Evolutionary conservation across 1,140 invertebrate genomes (phyloP), one percentile per base, ranked within the genome.

Genomic region (Temnothorax nylanderi): DNA sequence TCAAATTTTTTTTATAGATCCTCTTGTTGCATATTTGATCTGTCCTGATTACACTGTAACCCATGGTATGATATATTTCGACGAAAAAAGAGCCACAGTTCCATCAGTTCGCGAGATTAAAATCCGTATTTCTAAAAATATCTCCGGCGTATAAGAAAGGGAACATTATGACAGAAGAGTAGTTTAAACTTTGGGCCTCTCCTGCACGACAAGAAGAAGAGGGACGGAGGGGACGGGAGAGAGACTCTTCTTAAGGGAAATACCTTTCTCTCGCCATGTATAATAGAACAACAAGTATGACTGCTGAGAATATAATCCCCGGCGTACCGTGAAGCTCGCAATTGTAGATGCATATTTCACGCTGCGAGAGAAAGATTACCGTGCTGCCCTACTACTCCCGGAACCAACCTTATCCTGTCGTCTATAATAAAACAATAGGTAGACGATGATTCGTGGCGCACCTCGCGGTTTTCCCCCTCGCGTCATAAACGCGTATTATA

Each of bases 251-350:
- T 75, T 75, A 75, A n/a, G 69, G 69, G 54, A 84, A 84, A 84
- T 84, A 84, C 69, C 80, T 74, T 84, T 84, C 80, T 75, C 80
- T 75, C 37, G 54, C 54, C 80, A 84, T 84, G 69, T 74, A 84
- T 84, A 84, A 84, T 84, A 84, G 80, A 84, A 84, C 80, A 75
- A 84, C 80, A 84, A 84, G 80, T 84, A 84, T 84, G 80, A 84
- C 80, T 84, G 80, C 41, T 84, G 80, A 84, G 80, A 84, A 84
- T 84, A 84, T 84, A 84, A 84, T 84, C 80, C 80, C 54, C 8
- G 54, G 80, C 69, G 80, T 74, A 84, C 69, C 69, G 80, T 84
- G 69, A 62, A 84, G 80, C 80, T 75, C 69, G 69, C 80, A 84
- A 84, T 84, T 84, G 69, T 84, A 84, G 80, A 84, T 84, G 69